Conservation (phyloP, 92 coral and sea anemone species). For the Zoanthus solanderi region DNA sequence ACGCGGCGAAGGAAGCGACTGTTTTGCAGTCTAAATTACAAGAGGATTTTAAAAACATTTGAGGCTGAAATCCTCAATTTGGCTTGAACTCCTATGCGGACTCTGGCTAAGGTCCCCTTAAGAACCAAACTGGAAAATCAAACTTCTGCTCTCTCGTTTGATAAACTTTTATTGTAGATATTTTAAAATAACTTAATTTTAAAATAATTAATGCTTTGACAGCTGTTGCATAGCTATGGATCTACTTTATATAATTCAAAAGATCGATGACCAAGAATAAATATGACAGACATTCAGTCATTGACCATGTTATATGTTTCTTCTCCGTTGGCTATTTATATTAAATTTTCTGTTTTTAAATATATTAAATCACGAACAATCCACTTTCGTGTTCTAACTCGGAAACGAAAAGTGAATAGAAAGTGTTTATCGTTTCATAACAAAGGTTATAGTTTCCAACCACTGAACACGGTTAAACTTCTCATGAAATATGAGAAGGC, state of each 20-base stretch:
- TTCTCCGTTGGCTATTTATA: background rate
- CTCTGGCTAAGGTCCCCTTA: too few species aligned
- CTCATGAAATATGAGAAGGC: background rate
- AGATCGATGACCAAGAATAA: background rate
- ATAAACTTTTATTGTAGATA: too few species aligned
- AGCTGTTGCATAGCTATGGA: background rate
- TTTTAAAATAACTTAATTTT: background rate
- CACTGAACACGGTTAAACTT: too few species aligned
- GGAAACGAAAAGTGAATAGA: background rate
- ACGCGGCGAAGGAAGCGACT: too few species aligned
- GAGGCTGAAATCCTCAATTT: too few species aligned
- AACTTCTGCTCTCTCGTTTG: too few species aligned
- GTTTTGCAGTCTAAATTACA: too few species aligned
- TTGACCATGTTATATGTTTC: background rate
- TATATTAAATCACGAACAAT: background rate
- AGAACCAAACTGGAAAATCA: too few species aligned
- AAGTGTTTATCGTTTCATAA: background rate
- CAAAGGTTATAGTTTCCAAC: too few species aligned
- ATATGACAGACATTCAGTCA: background rate
- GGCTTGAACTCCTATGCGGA: too few species aligned
- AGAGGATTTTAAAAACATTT: too few species aligned
- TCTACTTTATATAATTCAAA: background rate
- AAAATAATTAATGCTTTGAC: background rate
- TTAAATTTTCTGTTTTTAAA: background rate
- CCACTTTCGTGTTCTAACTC: background rate